Evolutionary conservation across 2,113 vertebrate genomes (phyloP).

Genomic region (Rhagologus leucostigma): DNA sequence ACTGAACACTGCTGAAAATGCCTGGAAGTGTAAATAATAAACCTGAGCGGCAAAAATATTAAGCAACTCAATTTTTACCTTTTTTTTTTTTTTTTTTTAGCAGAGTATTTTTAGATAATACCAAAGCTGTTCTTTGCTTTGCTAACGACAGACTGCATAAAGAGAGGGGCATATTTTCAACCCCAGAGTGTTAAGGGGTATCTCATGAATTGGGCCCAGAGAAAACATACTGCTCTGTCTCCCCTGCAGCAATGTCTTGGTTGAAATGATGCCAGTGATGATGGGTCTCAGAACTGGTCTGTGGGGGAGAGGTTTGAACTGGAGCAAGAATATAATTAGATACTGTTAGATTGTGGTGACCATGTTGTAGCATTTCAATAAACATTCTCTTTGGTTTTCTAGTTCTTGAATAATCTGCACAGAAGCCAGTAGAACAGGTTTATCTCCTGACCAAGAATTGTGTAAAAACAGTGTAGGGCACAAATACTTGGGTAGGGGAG

Average conservation of each 20-base stretch:
- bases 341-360: not conserved
- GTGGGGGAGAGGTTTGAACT: not conserved
- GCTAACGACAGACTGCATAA: not conserved
- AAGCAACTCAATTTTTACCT: not conserved
- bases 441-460: not conserved
- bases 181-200: not conserved
- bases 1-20: not conserved
- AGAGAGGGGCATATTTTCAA: not conserved
- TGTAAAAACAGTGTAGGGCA: not conserved
- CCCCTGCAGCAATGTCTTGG: no score
- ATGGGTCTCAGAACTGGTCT: not conserved
- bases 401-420: not conserved
- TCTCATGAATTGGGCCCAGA: not conserved
- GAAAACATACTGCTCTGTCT: not conserved
- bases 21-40: not conserved
- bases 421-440: not conserved
- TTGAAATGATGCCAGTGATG: not conserved
- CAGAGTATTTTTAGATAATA: not conserved
- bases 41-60: not conserved
- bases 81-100: not conserved
- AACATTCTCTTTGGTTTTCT: not conserved
- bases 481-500: not conserved
- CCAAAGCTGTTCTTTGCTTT: not conserved
- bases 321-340: not conserved
- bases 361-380: not conserved